A percentile compares a stretch with the other conserved stretches of the same genome.
phyloP scores from a whole-genome alignment of 1,140 invertebrate genomes.

The Contarinia nasturtii region DNA sequence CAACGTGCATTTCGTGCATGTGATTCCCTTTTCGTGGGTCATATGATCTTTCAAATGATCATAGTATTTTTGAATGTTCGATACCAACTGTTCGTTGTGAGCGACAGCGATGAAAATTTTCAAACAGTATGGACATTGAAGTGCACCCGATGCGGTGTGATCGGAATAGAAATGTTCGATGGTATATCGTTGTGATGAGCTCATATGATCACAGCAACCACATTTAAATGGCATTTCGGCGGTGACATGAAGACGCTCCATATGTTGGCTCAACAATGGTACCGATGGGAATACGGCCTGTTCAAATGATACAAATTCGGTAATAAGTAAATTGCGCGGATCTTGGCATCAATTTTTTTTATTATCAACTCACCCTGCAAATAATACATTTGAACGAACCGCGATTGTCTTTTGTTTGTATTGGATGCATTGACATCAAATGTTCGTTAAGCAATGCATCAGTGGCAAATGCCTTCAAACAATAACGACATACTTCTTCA shows the following conservation, averaged over 20 bases:
- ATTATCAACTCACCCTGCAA: constrained; percentile 38
- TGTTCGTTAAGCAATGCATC: constrained; percentile 29
- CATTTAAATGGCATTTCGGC: constrained; percentile 65
- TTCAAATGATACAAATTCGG: neutral
- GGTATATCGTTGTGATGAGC: constrained; percentile 50
- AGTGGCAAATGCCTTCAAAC: constrained; percentile 28
- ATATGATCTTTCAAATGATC: neutral
- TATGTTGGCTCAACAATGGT: constrained; percentile 46
- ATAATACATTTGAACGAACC: constrained; percentile 41
- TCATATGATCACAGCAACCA: constrained; percentile 46
- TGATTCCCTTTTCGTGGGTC: neutral
- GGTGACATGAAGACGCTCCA: constrained; percentile 52
- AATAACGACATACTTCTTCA: constrained; percentile 31
- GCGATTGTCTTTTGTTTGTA: constrained; percentile 32
- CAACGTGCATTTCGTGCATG: constrained; percentile 1
- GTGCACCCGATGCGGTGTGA: constrained; percentile 36
- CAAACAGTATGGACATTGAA: constrained; percentile 56
- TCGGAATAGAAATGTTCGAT: constrained; percentile 49
- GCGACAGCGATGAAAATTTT: constrained; percentile 23
- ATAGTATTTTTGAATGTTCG: constrained; percentile 13
- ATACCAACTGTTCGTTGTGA: constrained; percentile 10
- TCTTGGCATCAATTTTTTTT: too few species aligned
- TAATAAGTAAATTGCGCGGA: neutral
- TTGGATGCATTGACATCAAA: constrained; percentile 32
- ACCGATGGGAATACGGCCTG: constrained; percentile 34